Evolutionary conservation across 2,888 invertebrate genomes (phyloP).

Genomic region (Branchipolynoe longqiensis): DNA sequence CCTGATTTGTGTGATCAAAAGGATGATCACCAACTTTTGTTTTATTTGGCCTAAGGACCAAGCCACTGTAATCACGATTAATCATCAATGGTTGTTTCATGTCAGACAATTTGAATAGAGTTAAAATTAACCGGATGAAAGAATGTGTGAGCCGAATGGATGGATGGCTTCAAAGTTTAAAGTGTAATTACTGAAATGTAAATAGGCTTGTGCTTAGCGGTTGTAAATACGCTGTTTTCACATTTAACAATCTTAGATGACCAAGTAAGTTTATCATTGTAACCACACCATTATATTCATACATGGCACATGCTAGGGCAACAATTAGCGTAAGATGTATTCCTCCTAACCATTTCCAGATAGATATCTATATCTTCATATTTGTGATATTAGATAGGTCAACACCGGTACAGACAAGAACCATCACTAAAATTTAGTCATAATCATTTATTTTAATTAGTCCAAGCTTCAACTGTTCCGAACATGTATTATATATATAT

Average conservation of each 20-base stretch:
- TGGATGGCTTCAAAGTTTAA: too few relatives aligned
- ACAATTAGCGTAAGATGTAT: constrained; percentile 2
- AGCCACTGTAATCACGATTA: neutral
- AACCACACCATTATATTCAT: neutral
- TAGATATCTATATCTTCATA: neutral
- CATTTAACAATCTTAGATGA: neutral
- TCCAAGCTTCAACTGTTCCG: neutral
- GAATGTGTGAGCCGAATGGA: neutral
- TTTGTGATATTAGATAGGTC: constrained; percentile 20
- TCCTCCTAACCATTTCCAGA: neutral
- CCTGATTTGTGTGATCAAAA: too few relatives aligned
- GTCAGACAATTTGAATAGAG: neutral
- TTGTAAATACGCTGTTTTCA: constrained; percentile 8
- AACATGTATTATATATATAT: neutral
- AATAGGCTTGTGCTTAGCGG: neutral
- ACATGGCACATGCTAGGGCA: neutral
- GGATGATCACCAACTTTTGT: too few relatives aligned
- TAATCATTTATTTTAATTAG: neutral
- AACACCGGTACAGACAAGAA: neutral
- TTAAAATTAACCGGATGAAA: neutral
- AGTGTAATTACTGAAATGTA: neutral
- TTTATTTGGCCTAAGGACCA: too few relatives aligned
- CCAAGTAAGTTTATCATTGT: neutral
- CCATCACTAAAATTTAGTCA: neutral
- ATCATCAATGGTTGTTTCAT: neutral